Conservation (phyloP, 2,113 vertebrate species). For the Cyanoramphus novaezelandiae region DNA sequence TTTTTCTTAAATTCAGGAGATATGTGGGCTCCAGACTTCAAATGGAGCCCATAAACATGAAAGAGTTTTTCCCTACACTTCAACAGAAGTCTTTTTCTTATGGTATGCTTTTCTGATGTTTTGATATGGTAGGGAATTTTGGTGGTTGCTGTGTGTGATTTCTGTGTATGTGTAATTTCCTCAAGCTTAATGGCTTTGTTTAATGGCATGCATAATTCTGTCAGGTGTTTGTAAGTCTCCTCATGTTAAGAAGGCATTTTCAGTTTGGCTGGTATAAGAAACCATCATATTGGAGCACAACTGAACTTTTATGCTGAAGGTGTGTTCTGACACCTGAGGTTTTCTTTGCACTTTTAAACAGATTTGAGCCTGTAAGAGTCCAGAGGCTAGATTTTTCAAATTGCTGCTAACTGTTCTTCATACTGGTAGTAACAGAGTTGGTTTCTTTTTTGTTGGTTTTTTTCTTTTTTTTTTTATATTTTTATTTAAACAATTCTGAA, state of each 20-base stretch:
- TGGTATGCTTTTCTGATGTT: background rate
- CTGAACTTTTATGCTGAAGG: background rate
- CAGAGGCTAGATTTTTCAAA: background rate
- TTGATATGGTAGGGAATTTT: background rate
- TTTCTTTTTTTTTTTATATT: background rate
- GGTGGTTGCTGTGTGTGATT: background rate
- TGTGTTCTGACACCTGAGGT: background rate
- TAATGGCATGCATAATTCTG: background rate
- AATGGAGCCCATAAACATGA: conserved; percentile 1
- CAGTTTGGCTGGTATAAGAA: background rate
- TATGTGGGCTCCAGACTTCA: background rate
- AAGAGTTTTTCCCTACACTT: background rate
- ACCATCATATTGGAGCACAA: background rate
- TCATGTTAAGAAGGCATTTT: background rate
- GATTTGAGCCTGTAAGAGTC: background rate
- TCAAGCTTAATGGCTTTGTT: background rate
- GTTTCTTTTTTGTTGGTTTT: background rate
- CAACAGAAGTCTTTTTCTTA: background rate
- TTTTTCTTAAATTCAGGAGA: background rate
- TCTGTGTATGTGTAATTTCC: conserved; percentile 7
- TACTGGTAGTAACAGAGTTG: background rate
- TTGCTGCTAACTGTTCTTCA: background rate
- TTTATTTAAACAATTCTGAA: background rate
- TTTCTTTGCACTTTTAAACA: background rate
- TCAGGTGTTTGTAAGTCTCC: background rate